phyloP scores from a whole-genome alignment of 2,113 vertebrate species.

The Amblyornis subalaris region DNA sequence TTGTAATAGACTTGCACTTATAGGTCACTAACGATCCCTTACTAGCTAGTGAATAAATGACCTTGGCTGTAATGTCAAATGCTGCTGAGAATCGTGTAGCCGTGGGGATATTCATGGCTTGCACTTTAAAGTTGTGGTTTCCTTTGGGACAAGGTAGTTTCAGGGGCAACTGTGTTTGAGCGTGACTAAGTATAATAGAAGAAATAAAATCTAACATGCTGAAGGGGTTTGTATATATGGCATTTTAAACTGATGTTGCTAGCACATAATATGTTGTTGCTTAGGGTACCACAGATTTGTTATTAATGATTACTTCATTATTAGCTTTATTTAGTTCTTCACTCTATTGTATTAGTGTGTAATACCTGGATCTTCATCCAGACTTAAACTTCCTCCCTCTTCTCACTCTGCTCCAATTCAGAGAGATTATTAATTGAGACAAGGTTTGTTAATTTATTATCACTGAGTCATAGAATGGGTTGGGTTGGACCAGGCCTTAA shows the following conservation, averaged over 20 bases:
- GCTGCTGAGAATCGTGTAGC: background rate
- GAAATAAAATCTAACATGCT: background rate
- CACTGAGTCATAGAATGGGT: background rate
- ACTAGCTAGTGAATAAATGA: background rate
- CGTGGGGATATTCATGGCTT: background rate
- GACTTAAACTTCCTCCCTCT: background rate
- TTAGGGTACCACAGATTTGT: background rate
- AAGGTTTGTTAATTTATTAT: background rate
- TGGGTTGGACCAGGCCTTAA: background rate
- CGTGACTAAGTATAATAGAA: background rate
- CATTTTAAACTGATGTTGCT: background rate
- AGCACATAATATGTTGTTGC: background rate
- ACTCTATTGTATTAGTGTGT: background rate
- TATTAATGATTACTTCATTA: background rate
- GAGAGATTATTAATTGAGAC: background rate
- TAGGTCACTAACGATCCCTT: background rate
- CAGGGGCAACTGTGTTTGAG: background rate
- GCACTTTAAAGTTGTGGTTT: background rate
- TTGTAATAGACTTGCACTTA: constrained; percentile 18
- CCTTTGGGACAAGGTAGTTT: background rate
- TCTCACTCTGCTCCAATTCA: background rate
- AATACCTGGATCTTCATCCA: background rate
- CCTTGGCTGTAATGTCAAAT: constrained; percentile 14
- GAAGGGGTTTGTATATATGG: background rate
- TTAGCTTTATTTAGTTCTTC: background rate